phyloP scores from a whole-genome alignment of 1,140 invertebrate species.

The Saxidomus purpurata region DNA sequence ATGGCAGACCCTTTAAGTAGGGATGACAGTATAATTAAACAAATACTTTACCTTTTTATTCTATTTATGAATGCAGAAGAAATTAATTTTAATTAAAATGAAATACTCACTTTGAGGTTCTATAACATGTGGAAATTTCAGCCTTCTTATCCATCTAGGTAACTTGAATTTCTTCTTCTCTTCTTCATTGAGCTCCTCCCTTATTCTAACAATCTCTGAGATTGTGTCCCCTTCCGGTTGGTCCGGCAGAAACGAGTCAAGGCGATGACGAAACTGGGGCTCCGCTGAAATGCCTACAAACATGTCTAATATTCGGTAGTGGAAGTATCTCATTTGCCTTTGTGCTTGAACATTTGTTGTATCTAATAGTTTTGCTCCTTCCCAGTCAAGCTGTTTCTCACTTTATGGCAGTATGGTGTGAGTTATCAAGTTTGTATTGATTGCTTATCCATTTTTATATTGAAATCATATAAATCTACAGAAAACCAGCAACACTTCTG shows the following conservation, averaged over 20 bases:
- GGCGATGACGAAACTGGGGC: constrained; percentile 56
- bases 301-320: constrained; percentile 5
- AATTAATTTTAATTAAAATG: background rate
- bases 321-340: background rate
- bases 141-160: constrained; percentile 73
- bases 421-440: background rate
- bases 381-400: background rate
- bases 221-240: constrained; percentile 50
- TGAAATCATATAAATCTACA: background rate
- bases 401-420: background rate
- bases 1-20: too few relatives aligned
- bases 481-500: background rate
- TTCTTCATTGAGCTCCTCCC: constrained; percentile 64
- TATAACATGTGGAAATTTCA: constrained; percentile 79
- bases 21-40: too few relatives aligned
- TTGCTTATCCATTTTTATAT: background rate
- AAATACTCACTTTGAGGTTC: constrained; percentile 83
- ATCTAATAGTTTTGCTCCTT: background rate
- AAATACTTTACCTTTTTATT: too few relatives aligned
- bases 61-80: too few relatives aligned
- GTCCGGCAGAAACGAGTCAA: constrained; percentile 70
- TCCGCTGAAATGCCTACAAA: constrained; percentile 67
- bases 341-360: background rate
- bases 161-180: constrained; percentile 72
- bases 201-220: constrained; percentile 51